A percentile compares a stretch with the other conserved stretches of the same genome.
Evolutionary conservation across 1,140 invertebrate species (phyloP).

Genomic region (Trialeurodes vaporariorum): DNA sequence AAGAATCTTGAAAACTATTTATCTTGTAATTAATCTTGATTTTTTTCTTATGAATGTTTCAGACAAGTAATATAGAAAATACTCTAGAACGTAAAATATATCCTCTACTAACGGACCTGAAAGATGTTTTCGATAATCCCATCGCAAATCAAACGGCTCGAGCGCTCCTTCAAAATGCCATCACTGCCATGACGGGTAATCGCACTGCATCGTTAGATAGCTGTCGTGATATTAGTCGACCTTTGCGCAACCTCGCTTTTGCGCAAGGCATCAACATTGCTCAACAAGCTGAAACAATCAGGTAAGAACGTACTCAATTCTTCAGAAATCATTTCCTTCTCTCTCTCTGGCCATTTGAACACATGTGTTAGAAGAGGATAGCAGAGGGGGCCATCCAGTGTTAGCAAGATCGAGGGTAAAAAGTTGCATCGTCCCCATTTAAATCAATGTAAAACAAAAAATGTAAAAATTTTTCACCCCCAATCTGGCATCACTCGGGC

Average conservation of each 20-base stretch:
- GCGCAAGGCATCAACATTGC: constrained; percentile 40
- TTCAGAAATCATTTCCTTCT: too few species aligned
- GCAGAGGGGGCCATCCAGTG: too few species aligned
- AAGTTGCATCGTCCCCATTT: too few species aligned
- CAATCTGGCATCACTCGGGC: too few species aligned
- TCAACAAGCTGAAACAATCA: constrained; percentile 21
- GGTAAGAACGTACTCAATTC: constrained; percentile 7
- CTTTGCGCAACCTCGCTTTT: constrained; percentile 52
- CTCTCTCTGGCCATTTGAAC: too few species aligned
- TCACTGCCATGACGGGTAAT: constrained; percentile 55
- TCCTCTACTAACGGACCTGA: constrained; percentile 50
- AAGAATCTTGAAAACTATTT: too few species aligned
- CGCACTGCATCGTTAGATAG: constrained; percentile 53
- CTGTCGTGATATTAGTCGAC: constrained; percentile 57
- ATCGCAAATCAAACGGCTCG: constrained; percentile 60
- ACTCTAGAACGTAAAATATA: constrained; percentile 53
- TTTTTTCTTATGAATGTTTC: constrained; percentile 20
- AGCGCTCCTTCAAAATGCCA: constrained; percentile 46
- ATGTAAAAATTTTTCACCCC: too few species aligned
- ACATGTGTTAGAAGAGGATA: too few species aligned
- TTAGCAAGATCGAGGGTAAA: too few species aligned
- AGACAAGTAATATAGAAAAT: constrained; percentile 40
- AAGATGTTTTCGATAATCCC: constrained; percentile 58
- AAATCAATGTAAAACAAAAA: too few species aligned
- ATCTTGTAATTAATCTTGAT: too few species aligned